Base-by-base conservation (phyloP, 2,113 vertebrate species). In the Anolis sagrei region DNA sequence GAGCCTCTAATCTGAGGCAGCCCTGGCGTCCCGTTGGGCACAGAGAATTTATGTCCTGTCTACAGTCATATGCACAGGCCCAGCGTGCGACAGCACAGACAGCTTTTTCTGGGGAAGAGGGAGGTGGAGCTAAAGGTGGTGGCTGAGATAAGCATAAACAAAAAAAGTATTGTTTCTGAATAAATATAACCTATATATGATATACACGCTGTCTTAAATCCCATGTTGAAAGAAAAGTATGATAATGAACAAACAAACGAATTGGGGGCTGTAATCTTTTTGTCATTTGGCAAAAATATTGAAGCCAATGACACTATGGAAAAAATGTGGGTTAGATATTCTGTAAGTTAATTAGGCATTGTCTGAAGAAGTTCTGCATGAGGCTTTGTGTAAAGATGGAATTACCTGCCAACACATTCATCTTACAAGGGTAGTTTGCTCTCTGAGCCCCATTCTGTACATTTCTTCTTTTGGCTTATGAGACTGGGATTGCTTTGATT, bases 371-470 rank as follows among this genome's bases (percentile, higher is more conserved):
- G 18, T 66, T 36, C 44, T 25, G 48, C 27, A 66, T 34, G 44
- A 51, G 25, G 13, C 21, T 51, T 76, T 49, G 61, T 83, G 16
- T n/a, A 14, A 49, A 64, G 21, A 1, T 66, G 8, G 9, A 61
- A 21, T 49, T 64, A 68, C 19, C 27, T 44, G 14, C 0, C 7
- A 2, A 1, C n/a, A 0, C 54, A 44, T 14, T 29, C 27, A 34
- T 76, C 79, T 72, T 79, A 1, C 16, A 19, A 44, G 2, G 16
- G 8, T 1, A 5, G 21, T 1, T 27, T 48, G 6, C 3, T 21
- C 5, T 44, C 2, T 79, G 62, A 32, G 25, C 25, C 5, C 18
- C 25, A n/a, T 76, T 54, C 2, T 44, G 7, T 27, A 32, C 58
- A 4, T 66, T 76, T 48, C n/a, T 58, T 62, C 19, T 36, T 77